Evolutionary conservation across 2,113 vertebrate species (phyloP), one percentile per base, ranked within the genome.

Genomic region (Leptosomus discolor): DNA sequence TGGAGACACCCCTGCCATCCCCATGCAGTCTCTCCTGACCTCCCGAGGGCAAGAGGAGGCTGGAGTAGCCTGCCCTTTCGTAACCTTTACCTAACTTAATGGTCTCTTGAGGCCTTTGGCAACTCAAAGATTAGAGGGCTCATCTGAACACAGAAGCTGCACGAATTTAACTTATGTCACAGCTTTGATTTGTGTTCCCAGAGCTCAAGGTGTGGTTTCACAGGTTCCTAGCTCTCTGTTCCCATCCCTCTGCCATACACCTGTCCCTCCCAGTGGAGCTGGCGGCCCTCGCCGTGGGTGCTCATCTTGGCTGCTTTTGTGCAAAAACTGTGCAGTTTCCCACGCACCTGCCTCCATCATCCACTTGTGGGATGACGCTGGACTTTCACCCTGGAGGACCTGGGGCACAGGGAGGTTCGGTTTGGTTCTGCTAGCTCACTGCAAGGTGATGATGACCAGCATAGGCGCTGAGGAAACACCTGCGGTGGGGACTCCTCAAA

Each of bases 41-140:
- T 57, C 36, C 53, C 6, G 2, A 56, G 3, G 6, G 37, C 26
- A 54, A 53, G 73, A 70, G 77, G 48, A 85, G 18, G 53, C 74
- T 71, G 79, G 50, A 96, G 63, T 34, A 88, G 60, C 61, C 57
- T 54, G 74, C 37, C 26, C 37, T 65, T 85, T 1, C 4, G 43
- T 63, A 85, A 53, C 53, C 21, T 88, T 53, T 83, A 45, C 46
- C 26, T 50, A 58, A 45, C 0, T 0, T 57, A 61, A 73, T 77
- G 54, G 69, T 79, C 17, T 63, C 82, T 63, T 3, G 2, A 79
- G 67, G 78, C 74, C 43, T 78, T 92, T 46, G 81, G 43, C 56
- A 91, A 48, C 73, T 75, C 27, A 12, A 39, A 69, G 70, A 92
- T 88, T 76, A 92, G 75, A 94, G 63, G 60, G 68, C 60, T 92